Conservation (phyloP, 2,888 invertebrate genomes). For the Cantharis flavilabris region DNA sequence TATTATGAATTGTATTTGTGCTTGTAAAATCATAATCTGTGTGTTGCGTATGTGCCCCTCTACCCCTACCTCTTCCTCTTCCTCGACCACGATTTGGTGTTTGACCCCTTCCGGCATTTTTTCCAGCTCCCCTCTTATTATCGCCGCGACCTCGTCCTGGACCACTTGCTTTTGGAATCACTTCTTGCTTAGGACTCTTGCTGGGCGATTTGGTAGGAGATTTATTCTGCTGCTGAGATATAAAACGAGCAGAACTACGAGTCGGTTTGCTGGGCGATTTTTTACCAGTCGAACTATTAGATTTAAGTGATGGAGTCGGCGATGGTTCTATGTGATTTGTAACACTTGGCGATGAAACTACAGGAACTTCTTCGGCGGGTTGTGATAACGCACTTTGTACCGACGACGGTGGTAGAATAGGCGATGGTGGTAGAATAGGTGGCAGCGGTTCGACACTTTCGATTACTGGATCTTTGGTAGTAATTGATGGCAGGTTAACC, state of each 20-base stretch:
- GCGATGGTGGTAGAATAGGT: slow-evolving; percentile 18
- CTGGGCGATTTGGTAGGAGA: slow-evolving; percentile 62
- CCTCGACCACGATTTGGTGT: slow-evolving; percentile 53
- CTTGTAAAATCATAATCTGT: slow-evolving; percentile 54
- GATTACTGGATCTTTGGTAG: slow-evolving; percentile 36
- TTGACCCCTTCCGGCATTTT: slow-evolving; percentile 43
- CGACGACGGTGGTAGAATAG: slow-evolving; percentile 32
- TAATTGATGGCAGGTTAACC: slow-evolving; percentile 70
- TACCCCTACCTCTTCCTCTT: slow-evolving; percentile 57
- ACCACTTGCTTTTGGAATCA: slow-evolving; percentile 56
- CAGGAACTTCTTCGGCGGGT: slow-evolving; percentile 25
- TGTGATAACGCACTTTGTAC: slow-evolving; percentile 40
- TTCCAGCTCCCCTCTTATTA: slow-evolving; percentile 29
- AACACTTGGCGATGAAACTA: slow-evolving; percentile 34
- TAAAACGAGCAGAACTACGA: slow-evolving; percentile 66
- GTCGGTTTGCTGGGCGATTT: slow-evolving; percentile 65
- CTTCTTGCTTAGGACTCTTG: slow-evolving; percentile 61
- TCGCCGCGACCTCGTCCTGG: slow-evolving; percentile 59
- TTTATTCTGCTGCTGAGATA: slow-evolving; percentile 62
- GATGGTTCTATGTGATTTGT: slow-evolving; percentile 50
- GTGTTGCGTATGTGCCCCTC: slow-evolving; percentile 41
- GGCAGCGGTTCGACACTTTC: slow-evolving; percentile 9
- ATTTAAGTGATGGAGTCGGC: slow-evolving; percentile 52
- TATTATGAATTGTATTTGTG: slow-evolving; percentile 76
- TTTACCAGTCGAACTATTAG: slow-evolving; percentile 56